Evolutionary conservation across 2,888 invertebrate species (phyloP), one percentile per base, ranked within the genome.

Genomic region (Meandrusa payeni): DNA sequence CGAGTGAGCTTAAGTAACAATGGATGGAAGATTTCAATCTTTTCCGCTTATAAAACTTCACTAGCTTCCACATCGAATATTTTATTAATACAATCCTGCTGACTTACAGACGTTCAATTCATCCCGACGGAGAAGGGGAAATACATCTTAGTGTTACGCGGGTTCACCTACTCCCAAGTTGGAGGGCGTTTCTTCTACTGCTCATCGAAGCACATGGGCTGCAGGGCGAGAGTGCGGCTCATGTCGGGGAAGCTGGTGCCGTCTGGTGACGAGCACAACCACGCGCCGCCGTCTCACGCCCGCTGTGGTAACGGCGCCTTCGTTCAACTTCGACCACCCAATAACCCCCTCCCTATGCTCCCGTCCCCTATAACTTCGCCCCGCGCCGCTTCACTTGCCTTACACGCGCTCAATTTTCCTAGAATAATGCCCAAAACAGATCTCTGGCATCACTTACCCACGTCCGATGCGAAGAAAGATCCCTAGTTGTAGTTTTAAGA

Each of bases 71-170:
- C n/a, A n/a, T n/a, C n/a, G n/a, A n/a, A n/a, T n/a, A n/a, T n/a
- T n/a, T n/a, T 38, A 44, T 31, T 44, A 44, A 44, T 15, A 3
- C 15, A 17, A 13, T 37, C 1, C 13, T 46, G 15, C 55, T 46
- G n/a, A n/a, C n/a, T 83, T 85, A 45, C 83, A 86, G 85, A 81
- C 64, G 74, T 85, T 46, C 86, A 83, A 70, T 87, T 87, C 55
- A 86, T 87, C 47, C 87, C 85, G n/a, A 87, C 87, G 61, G 86
- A 86, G 59, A 85, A 83, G 48, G 88, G 88, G 7, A 86, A 86
- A 51, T 79, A 83, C 54, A 86, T 88, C 47, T 60, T 88, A 59
- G 85, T 87, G 57, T 70, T 87, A 50, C 72, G 75, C 23, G 87
- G 87, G 29, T 87, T 71, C 55, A 88, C 87, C 9, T 88, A 86